Evolutionary conservation across 2,797 vertebrate species (phyloP), one percentile per base, ranked within the genome.

Genomic region (Luscinia megarhynchos): DNA sequence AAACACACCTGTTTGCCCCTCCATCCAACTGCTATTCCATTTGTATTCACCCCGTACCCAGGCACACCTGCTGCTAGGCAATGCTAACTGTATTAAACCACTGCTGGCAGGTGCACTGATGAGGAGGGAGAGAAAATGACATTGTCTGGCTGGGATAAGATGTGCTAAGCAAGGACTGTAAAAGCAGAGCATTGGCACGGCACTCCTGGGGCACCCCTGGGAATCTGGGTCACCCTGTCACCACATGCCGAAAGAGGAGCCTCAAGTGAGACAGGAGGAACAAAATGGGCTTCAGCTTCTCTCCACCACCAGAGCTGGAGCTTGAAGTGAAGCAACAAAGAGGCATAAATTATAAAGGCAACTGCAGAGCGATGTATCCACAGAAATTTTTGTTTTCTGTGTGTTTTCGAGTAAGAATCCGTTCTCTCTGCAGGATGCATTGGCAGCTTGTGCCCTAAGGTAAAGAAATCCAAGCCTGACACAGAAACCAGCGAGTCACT

Each of bases 311-410:
- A 50, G 55, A 74, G 50, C 48, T 53, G 45, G 79, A 66, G 53
- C 77, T 38, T 32, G 53, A 83, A 90, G 66, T 2, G 45, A 79
- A 77, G 32, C 19, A 92, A 66, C 67, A 45, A 54, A 76, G 32
- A 74, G 50, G 72, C 78, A 87, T 80, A 93, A 84, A 90, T 94
- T 91, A 93, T 36, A 82, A 89, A 90, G 41, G 63, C 74, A 87
- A 86, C 38, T 24, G 74, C 59, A 61, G 12, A 68, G 70, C 1
- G 12, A 80, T 54, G 72, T 54, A 75, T 32, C 61, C 40, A 32
- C 64, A 57, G 14, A 72, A 90, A 41, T 84, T 89, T 48, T 84
- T 69, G 78, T 89, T 82, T 85, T 45, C 75, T 83, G 62, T 53
- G 81, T 79, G 50, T 70, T 88, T 95, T 66, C 69, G 55, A 86